Evolutionary conservation across 1,140 invertebrate species (phyloP), one percentile per base, ranked within the genome.

Genomic region (Drosophila ercepeae): DNA sequence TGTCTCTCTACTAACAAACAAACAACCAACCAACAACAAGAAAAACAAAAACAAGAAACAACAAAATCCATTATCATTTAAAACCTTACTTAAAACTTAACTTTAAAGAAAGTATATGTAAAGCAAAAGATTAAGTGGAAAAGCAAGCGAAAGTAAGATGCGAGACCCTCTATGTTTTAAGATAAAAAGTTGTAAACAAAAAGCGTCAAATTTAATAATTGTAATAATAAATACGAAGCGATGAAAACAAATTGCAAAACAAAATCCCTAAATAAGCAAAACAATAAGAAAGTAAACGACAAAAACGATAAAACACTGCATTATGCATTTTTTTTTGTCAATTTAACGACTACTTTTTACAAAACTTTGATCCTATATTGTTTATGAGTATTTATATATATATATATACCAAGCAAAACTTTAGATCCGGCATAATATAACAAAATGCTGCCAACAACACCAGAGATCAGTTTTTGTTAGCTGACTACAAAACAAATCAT

Each of bases 61-160:
- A 53, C 71, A 75, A 86, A 84, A 88, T 88, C 81, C 76, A 86
- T 86, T 84, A 84, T 86, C 81, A 86, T 84, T 84, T 81, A 81
- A 81, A 79, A 54, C 36, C 41, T 73, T 84, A 84, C 79, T 86
- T 84, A 86, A 82, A 72, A 61, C 73, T 70, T 86, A 88, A 86
- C 73, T 88, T 88, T 81, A 86, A 88, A 82, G 73, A 73, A 81
- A 77, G 48, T 83, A 84, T 76, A 81, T 77, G 69, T 84, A 74
- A 41, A 61, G 48, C 60, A 25, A 72, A 59, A 65, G 57, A 65
- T 39, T 53, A 70, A 59, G 60, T 61, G 42, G 42, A 45, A 60
- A 49, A 58, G 60, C 55, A 57, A 55, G 25, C 67, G 84, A 75
- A 75, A 75, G 71, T 78, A 74, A 76, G 72, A 86, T 76, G 79